Evolutionary conservation across 2,888 invertebrate genomes (phyloP), one percentile per base, ranked within the genome.

Genomic region (Stratiomys singularior): DNA sequence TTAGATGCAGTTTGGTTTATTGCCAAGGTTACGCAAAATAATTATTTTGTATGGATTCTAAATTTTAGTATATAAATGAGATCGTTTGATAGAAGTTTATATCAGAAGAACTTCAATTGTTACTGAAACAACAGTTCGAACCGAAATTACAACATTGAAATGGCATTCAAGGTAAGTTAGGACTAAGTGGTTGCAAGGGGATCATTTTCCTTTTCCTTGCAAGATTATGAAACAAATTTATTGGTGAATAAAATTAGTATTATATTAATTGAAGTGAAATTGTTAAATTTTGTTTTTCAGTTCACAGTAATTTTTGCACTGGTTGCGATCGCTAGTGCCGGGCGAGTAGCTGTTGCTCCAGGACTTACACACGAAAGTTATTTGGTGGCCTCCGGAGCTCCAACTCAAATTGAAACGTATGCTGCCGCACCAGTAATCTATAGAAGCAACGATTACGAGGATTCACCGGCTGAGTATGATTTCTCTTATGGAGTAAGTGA

Each of bases 401-500:
- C 69, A 25, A 52, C 72, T 13, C 27, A 56, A n/a, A 44, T 69
- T 5, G 47, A 69, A 18, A 25, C 47, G 28, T 11, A 21, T 2
- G 71, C 44, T 21, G 76, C 46, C 9, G 64, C 64, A 11, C 76
- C 63, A 63, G 27, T 76, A 13, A 27, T 77, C 9, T 5, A 78
- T 0, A 77, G 67, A 52, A 46, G 46, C 0, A 37, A 66, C 7
- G 76, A 78, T 30, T 78, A 81, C 28, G 63, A 76, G 18, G 30
- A 15, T 27, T 84, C 84, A 5, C 85, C 86, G 77, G 84, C 85
- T 5, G 83, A 85, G 77, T 89, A 89, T 82, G 87, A 88, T 76
- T 89, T 88, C 82, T 87, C 87, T 5, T 89, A 89, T 80, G 85
- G 87, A 67, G 88, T 89, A n/a, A 87, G 88, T 80, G 89, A 89